Base-by-base conservation (phyloP, 2,888 invertebrate species). In the Rhagium mordax region DNA sequence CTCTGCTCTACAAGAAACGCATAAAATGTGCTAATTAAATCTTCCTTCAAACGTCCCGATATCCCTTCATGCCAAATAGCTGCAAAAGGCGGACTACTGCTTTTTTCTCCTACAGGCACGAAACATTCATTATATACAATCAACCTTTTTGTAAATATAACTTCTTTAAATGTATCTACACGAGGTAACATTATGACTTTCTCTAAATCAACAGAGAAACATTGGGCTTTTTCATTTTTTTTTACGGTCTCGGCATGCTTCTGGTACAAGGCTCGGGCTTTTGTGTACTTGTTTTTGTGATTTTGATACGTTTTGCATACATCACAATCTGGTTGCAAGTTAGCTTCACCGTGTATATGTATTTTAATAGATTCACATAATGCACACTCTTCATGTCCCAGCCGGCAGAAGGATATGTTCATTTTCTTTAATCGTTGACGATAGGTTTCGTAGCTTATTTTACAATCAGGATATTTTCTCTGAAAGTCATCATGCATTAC, bases 401-500 rank as follows among this genome's bases (percentile, higher is more conserved):
- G 47, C 47, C 8, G 47, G 47, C 47, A 47, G n/a, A 47, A 47
- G 47, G 47, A 47, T 47, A 47, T 8, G 47, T 47, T 47, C 47
- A 47, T 47, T 47, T 47, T 47, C 10, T 47, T 47, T 47, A 47
- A 47, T 47, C 47, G 47, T 47, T 47, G 47, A 47, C 47, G 47
- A 47, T 47, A 47, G 47, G 47, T 47, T 47, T 47, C 47, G 47
- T 47, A 47, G 47, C 47, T 47, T 47, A 47, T 47, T 47, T 47
- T 47, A 47, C 47, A 47, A 47, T 47, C 8, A 3, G 47, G 47
- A 10, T n/a, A 47, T 47, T 47, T 47, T 47, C 10, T 33, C 33
- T 33, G 33, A 59, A 59, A 59, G 16, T 59, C 20, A 5, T 60
- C 24, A 60, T 60, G 61, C 61, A 60, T 60, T 47, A 21, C 3